Evolutionary conservation across 2,113 vertebrate genomes (phyloP), one percentile per base, ranked within the genome.

Genomic region (Nibea coibor): DNA sequence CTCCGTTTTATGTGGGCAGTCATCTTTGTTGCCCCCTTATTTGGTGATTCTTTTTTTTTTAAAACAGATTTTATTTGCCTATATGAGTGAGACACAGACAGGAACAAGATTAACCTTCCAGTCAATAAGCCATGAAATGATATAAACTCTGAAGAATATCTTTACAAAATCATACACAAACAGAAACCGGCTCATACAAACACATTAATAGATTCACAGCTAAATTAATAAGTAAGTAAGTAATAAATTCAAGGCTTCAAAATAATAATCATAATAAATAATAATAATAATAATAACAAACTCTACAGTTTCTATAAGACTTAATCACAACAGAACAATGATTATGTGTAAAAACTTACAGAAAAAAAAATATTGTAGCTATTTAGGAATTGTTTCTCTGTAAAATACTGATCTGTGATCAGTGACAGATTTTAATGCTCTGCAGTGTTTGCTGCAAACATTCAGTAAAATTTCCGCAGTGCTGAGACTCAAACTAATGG

Each of bases 391-490:
- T 47, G 58, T 81, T 71, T 24, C 72, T 72, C 19, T 64, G 16
- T 58, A 1, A 83, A 78, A 72, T 28, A 61, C 5, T 43, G 4
- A 72, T 83, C 45, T 53, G 17, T 75, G 42, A 63, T 58, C 50
- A 58, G 39, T 39, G 10, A 68, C 45, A 56, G 51, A 58, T 28
- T 43, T 24, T 1, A 47, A 57, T 61, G 72, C 58, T 72, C 15
- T 43, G 14, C 43, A 57, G 17, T 39, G 66, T 62, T 72, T 48
- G 39, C 65, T 51, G 19, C 43, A 35, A 61, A 76, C 35, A 28
- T 62, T 65, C 26, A 69, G 56, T 63, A 2, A 81, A 70, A 81
- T 31, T 56, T 73, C 65, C 63, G 69, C 14, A 56, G 68, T 50
- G 47, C 51, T 15, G 26, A 61, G 51, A 57, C 54, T 50, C 43